Conservation (phyloP, 2,888 invertebrate genomes). For the Ormyrus thymus region DNA sequence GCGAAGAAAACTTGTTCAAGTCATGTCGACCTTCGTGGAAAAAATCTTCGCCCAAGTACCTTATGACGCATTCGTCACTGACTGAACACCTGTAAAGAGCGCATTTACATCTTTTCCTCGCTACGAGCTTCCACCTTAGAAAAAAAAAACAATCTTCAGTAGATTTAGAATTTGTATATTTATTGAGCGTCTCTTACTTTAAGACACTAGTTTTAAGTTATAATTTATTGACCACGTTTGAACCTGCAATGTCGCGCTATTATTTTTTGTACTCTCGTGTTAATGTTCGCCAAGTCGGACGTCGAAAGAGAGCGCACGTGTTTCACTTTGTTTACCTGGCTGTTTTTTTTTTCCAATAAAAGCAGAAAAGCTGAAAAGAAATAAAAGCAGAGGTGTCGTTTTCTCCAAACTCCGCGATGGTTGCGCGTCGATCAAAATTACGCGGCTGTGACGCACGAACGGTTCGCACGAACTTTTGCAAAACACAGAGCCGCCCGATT, state of each 20-base stretch:
- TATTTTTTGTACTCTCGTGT: conserved; percentile 24
- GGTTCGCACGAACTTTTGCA: conserved; percentile 29
- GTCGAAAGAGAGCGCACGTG: neutral
- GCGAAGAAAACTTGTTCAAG: conserved; percentile 84
- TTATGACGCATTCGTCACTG: conserved; percentile 84
- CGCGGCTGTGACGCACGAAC: conserved; percentile 25
- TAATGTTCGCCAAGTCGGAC: conserved; percentile 14
- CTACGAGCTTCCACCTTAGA: conserved; percentile 11
- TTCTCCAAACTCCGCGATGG: neutral
- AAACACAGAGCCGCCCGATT: conserved; percentile 20
- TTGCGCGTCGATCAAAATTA: conserved; percentile 9
- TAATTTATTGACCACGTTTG: conserved; percentile 48
- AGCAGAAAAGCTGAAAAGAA: neutral
- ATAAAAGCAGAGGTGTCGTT: neutral
- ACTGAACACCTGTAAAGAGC: conserved; percentile 61
- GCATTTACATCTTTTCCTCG: conserved; percentile 47
- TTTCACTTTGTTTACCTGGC: neutral
- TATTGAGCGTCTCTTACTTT: conserved; percentile 29
- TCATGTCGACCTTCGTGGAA: conserved; percentile 86
- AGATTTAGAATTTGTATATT: conserved; percentile 34
- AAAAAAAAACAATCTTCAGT: neutral
- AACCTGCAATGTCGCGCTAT: conserved; percentile 8
- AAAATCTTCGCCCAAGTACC: conserved; percentile 86
- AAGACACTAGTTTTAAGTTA: conserved; percentile 34
- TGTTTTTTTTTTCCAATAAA: conserved; percentile 7